A percentile compares a stretch with the other conserved stretches of the same genome.
phyloP scores from a whole-genome alignment of 2,888 invertebrate genomes.

The Notodromas monacha region DNA sequence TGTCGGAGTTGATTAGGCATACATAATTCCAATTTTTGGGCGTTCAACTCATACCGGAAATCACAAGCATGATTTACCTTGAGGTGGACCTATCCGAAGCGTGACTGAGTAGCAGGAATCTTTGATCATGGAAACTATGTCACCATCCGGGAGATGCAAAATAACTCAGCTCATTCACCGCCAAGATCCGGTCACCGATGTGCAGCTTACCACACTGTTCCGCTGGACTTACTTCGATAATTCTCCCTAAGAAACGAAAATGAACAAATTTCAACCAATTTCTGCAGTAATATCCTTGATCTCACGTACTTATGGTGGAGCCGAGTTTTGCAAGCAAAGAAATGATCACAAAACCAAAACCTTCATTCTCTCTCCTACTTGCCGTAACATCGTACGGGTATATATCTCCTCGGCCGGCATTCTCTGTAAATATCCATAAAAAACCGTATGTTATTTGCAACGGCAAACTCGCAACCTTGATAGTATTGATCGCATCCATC shows the following conservation, averaged over 20 bases:
- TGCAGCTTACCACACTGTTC: slow-evolving; percentile 61
- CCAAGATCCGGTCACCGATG: slow-evolving; percentile 78
- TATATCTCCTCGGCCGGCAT: no score
- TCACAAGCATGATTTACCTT: slow-evolving; percentile 15
- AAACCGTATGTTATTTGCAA: no score
- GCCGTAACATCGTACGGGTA: slow-evolving; percentile 71
- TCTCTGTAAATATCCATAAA: no score
- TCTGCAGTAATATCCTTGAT: no score
- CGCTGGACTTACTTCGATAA: slow-evolving; percentile 81
- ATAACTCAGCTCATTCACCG: slow-evolving; percentile 77
- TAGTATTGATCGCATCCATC: no score
- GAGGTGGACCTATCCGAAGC: slow-evolving; percentile 33
- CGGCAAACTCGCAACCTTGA: no score
- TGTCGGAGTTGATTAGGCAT: no score
- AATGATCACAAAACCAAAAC: slow-evolving; percentile 94
- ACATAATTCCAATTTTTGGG: no score
- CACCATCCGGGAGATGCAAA: slow-evolving; percentile 65
- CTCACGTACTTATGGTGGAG: no score
- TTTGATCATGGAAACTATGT: slow-evolving; percentile 86
- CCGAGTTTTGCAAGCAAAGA: slow-evolving; percentile 66
- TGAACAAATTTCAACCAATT: background rate
- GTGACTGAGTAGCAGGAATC: slow-evolving; percentile 73
- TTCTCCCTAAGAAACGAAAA: slow-evolving; percentile 29
- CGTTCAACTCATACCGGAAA: no score
- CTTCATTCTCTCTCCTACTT: slow-evolving; percentile 61